phyloP scores from a whole-genome alignment of 2,113 vertebrate genomes.

The Oxygymnocypris stewartii region DNA sequence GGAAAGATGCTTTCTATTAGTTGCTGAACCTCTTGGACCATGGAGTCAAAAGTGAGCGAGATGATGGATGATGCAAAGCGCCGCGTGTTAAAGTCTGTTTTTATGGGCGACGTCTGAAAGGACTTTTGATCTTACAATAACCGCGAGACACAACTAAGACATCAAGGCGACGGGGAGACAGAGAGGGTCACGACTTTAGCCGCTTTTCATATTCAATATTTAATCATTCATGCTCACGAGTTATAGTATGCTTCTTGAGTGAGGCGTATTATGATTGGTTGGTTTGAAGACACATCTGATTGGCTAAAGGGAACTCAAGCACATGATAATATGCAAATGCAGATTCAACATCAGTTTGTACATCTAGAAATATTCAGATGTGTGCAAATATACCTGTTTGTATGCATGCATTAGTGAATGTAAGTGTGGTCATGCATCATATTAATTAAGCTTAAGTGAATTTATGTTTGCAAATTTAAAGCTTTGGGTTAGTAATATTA shows the following conservation, averaged over 20 bases:
- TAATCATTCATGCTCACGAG: not conserved
- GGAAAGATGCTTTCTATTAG: conserved; percentile 42
- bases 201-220: conserved; percentile 1
- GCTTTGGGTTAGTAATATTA: too few relatives aligned
- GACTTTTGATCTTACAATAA: conserved; percentile 32
- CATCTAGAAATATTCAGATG: not conserved
- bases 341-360: not conserved
- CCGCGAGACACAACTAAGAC: not conserved
- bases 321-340: not conserved
- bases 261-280: not conserved
- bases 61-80: conserved; percentile 30
- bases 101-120: not conserved
- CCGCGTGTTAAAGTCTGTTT: not conserved
- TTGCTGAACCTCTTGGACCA: conserved; percentile 35
- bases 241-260: too few relatives aligned
- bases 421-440: too few relatives aligned
- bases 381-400: not conserved
- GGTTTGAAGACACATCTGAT: not conserved
- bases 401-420: not conserved
- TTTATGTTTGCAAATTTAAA: too few relatives aligned
- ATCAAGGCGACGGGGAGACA: not conserved
- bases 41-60: conserved; percentile 20
- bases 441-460: too few relatives aligned
- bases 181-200: not conserved
- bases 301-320: not conserved